Evolutionary conservation across 1,140 invertebrate species (phyloP), one percentile per base, ranked within the genome.

Genomic region (Plectrocnemia conspersa): DNA sequence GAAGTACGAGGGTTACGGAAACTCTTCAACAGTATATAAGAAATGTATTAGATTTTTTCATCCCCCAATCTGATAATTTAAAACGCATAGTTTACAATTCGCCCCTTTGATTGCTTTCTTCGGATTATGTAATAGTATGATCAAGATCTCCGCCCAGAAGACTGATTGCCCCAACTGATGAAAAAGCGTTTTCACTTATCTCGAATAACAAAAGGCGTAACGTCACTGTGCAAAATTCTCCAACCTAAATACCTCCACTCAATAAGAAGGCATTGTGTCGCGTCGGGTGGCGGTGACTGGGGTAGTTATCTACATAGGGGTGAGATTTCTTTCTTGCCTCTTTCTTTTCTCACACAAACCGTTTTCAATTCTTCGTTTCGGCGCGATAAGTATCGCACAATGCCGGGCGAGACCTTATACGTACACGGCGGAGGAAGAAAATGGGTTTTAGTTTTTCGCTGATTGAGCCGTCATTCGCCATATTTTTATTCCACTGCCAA

Each of bases 361-460:
- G 41, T 44, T 50, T 38, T 38, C 47, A 38, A 35, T 35, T 48
- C 36, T 36, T 48, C 46, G 42, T 55, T 59, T 52, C 48, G 22
- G 23, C n/a, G n/a, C 58, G 58, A 59, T 59, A 59, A 59, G 58
- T 54, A 56, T 59, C 48, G 50, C n/a, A n/a, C 58, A 49, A 57
- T 41, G 53, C 21, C 44, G 9, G 13, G 33, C 13, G 21, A 41
- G 47, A 38, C 32, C 50, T 38, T 52, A 59, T 55, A 59, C n/a
- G n/a, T n/a, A n/a, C n/a, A 59, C 56, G 41, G 52, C 38, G 47
- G 36, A 48, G 45, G 56, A n/a, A n/a, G n/a, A 55, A 59, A 59
- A 59, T 59, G 53, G 53, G 46, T 55, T 59, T 59, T 59, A 59
- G 58, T 59, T 59, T 56, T 52, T 48, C 53, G 48, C 53, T 59